Evolutionary conservation across 2,888 invertebrate species (phyloP), one percentile per base, ranked within the genome.

Genomic region (Gari tellinella): DNA sequence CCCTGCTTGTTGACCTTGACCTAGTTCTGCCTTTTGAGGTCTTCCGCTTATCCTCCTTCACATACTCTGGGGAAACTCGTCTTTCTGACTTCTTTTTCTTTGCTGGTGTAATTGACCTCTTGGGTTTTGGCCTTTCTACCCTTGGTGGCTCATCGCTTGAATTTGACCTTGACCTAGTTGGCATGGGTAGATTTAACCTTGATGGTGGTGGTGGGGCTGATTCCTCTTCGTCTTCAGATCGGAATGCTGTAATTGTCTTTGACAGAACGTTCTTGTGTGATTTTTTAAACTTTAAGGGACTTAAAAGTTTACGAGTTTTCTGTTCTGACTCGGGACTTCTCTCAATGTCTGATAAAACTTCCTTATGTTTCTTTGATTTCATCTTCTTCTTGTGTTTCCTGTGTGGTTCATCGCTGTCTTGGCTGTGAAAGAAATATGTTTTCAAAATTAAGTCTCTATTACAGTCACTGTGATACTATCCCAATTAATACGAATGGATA

Each of bases 351-450:
- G 76, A 74, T 17, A 68, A 17, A 5, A 68, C 72, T 5, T 82
- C 82, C 14, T 69, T 37, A 21, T 67, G 69, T 49, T 80, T 79
- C 48, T 82, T 81, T n/a, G 62, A 68, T 31, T 77, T 57, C 10
- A 68, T 72, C 17, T 65, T 64, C 52, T 86, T 86, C 63, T 79
- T 84, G 67, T 85, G 85, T 66, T 84, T 83, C 48, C 85, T 86
- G 26, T 69, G 83, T 75, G 77, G 84, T 17, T 80, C 75, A 55
- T 76, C 79, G 56, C 78, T 78, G 15, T 65, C 81, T 55, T 74
- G 61, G 17, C 83, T 83, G 74, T 38, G 66, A 62, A 26, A 31
- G 31, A 7, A 31, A 10, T 10, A 31, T 31, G 31, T n/a, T n/a
- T n/a, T n/a, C n/a, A n/a, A n/a, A n/a, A n/a, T n/a, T n/a, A n/a